Evolutionary conservation across 2,797 vertebrate genomes (phyloP), one percentile per base, ranked within the genome.

Genomic region (Onychomys leucogaster): DNA sequence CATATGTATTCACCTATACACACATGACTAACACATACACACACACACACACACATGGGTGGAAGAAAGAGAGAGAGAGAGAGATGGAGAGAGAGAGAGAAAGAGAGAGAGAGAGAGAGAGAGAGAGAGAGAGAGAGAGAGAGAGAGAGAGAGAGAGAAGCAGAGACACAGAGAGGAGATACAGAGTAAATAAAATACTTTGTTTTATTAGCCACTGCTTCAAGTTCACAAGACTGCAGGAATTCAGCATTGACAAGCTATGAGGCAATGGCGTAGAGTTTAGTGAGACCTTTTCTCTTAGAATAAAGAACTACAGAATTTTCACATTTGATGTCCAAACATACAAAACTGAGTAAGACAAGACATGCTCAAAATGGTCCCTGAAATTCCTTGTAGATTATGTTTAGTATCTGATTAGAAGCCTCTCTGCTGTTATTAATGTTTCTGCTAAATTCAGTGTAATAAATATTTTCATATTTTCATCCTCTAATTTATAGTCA

Each of bases 201-300:
- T 95, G 75, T 90, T 97, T 97, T 96, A 97, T 93, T 27, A 96
- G 85, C 71, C 97, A 90, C 95, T 65, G 10, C 91, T 96, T 96
- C 21, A 80, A 9, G 65, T 77, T 6, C 21, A 97, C 71, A 57
- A 57, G 32, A 97, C 63, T 29, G 91, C 32, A 49, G 76, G 81
- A 14, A 34, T 95, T 88, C 83, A 90, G 59, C 83, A 23, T 89
- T 96, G 97, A 89, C 27, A 80, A 93, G 37, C 4, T n/a, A 80
- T 67, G 91, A 13, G 23, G 52, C 76, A 96, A 96, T 71, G 23
- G 12, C 63, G 85, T 34, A 96, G 49, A 96, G 80, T 55, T 85
- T 82, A 17, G 6, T 73, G 73, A 80, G 29, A 29, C 29, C 71
- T 63, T 52, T 57, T 75, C 69, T 78, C 27, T 77, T 87, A 3